Conservation (phyloP, 2,113 vertebrate species). For the Menidia beryllina region DNA sequence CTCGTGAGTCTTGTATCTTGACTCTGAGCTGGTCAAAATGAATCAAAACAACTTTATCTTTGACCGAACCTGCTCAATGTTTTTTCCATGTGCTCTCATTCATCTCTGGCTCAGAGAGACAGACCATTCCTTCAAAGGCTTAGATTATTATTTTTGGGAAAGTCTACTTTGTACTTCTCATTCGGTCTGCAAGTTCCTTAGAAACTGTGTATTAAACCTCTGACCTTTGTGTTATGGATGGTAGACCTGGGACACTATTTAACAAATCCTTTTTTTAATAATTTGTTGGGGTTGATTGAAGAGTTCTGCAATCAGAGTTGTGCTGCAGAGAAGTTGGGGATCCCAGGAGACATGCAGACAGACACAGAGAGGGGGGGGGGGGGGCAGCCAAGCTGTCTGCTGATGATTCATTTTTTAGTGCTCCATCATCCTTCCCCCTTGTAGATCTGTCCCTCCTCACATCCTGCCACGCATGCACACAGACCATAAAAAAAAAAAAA, state of each 20-base stretch:
- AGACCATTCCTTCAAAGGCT: conserved; percentile 22
- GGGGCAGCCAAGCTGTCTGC: conserved; percentile 44
- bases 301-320: conserved; percentile 64
- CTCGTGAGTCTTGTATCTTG: conserved; percentile 7
- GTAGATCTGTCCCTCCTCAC: conserved; percentile 51
- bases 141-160: conserved; percentile 9
- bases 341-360: conserved; percentile 51
- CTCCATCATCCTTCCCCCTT: conserved; percentile 57
- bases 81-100: conserved; percentile 40
- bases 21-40: neutral
- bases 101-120: conserved; percentile 26
- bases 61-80: conserved; percentile 16
- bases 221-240: conserved; percentile 40
- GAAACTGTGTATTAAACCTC: conserved; percentile 31
- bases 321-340: conserved; percentile 43
- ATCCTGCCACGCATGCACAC: conserved; percentile 45
- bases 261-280: conserved; percentile 42
- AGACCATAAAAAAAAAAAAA: conserved; percentile 22
- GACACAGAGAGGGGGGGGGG: conserved; percentile 25
- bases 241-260: conserved; percentile 9
- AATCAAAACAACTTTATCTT: conserved; percentile 2
- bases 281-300: conserved; percentile 64
- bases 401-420: conserved; percentile 68
- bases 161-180: conserved; percentile 32
- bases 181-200: conserved; percentile 12